Evolutionary conservation across 1,140 invertebrate genomes (phyloP), one percentile per base, ranked within the genome.

Genomic region (Ganaspis sp.): DNA sequence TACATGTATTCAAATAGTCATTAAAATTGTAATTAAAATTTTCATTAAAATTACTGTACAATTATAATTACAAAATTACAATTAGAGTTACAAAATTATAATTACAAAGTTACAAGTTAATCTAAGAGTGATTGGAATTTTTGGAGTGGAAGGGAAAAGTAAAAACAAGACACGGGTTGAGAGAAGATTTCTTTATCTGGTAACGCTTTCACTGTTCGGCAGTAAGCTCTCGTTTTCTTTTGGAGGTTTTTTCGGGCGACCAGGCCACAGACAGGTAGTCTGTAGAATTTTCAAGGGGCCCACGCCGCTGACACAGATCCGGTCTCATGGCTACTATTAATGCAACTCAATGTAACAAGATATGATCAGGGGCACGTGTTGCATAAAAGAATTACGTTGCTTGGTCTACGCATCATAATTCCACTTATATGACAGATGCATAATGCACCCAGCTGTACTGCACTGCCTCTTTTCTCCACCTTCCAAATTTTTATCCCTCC

Each of bases 351-450:
- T 34, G 79, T 76, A 77, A 81, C 34, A 54, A 82, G 79, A 83
- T 83, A 81, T 78, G 73, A 81, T 83, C 81, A 73, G 75, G 76
- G 75, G 74, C 82, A 83, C 75, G 74, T 64, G 80, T 76, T 78
- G 74, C 81, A 83, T 79, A 79, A 78, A 75, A 77, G 77, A 73
- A 79, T 76, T 73, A 82, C 74, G 53, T 75, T 70, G 75, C 42
- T 49, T 69, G 23, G 54, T 49, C 19, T 9, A 17, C 9, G 9
- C 74, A 74, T 75, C 72, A 21, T 69, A 69, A 72, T 73, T 69
- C 58, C 54, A 9, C 2, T 64, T 64, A 26, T 26, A 64, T 64
- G 45, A 26, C 21, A 64, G 72, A 15, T 29, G 29, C 75, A 76
- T 42, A 72, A 76, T 76, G 34, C 42, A 37, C 71, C 17, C 70